Evolutionary conservation across 2,113 vertebrate genomes (phyloP), one percentile per base, ranked within the genome.

Genomic region (Triplophysa siluroides): DNA sequence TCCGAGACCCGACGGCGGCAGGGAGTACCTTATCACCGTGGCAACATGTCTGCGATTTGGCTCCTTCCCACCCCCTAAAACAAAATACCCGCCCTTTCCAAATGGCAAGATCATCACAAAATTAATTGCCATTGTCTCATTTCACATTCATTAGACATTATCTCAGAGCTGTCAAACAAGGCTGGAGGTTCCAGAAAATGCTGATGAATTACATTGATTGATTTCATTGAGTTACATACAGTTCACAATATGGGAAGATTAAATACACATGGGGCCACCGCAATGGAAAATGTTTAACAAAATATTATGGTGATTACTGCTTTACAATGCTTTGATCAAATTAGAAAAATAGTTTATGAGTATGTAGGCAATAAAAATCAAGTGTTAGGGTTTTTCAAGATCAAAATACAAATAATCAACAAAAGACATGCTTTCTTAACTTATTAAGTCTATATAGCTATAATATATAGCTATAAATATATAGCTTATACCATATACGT

Each of bases 1-100:
- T 91, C 89, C 88, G 92, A 93, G 93, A 94, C 92, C 93, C 92
- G 92, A 92, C 89, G 91, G 92, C 93, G 91, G 89, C 93, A 92
- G 89, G 90, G 90, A 93, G 90, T 91, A 94, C 92, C 93, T 93
- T 94, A 90, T 93, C 90, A 90, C 93, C 90, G 78, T 92, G 91
- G 92, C 85, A 91, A 94, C 92, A 77, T 47, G 93, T 93, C 93
- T 94, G 92, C 91, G 92, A 93, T 92, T 90, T 89, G 87, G 89
- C 82, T 76, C 77, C 81, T 85, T 84, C 81, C 83, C 69, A 71
- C 69, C 83, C 75, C 74, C 73, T 83, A 87, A 71, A 85, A 76
- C 80, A 84, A 81, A 84, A 76, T 84, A 73, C 61, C 50, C 70
- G 63, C 70, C 76, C 76, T 73, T 79, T 76, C 74, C 78, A 50